Base-by-base conservation (phyloP, 2,113 vertebrate genomes). In the Ivindomyrus marchei region DNA sequence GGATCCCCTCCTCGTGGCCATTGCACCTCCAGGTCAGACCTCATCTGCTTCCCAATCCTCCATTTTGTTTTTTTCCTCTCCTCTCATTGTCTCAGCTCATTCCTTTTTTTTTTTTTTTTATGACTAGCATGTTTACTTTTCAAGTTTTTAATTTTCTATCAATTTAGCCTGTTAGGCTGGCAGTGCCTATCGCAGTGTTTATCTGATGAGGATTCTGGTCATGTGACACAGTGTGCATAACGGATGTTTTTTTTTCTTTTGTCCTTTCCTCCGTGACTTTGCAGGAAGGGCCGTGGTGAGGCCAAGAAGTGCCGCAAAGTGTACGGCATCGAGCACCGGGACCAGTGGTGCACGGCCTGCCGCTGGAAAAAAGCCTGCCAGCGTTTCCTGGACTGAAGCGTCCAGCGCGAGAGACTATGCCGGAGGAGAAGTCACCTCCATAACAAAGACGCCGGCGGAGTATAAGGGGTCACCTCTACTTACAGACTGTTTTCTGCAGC, bases 361-460 rank as follows among this genome's bases (percentile, higher is more conserved):
- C 96, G 97, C 92, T 98, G 97, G 97, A 98, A 98, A 94, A 98
- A 98, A 58, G 97, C 97, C 91, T 98, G 97, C 91, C 97, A 97
- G 87, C 95, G 97, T 36, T 98, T 98, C 93, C 94, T 96, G 19
- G 97, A 97, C 96, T 98, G 94, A 97, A 74, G n/a, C 15, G 1
- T 4, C 50, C 13, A 27, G 17, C 21, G 27, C 80, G 84, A n/a
- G 19, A 24, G 5, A 56, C 53, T 56, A 21, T 47, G 36, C 15
- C 6, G 42, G 42, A 89, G 47, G 49, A 39, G 46, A 83, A 45
- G 50, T 52, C 17, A 52, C 80, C 85, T 45, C 46, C 49, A 11
- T 50, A 42, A n/a, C 49, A 85, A 21, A 80, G 45, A 42, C 77
- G 5, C 49, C 39, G 36, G 17, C 3, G 19, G 42, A 56, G 47